Conservation (phyloP, 2,888 invertebrate genomes). For the Nomada ruficornis region DNA sequence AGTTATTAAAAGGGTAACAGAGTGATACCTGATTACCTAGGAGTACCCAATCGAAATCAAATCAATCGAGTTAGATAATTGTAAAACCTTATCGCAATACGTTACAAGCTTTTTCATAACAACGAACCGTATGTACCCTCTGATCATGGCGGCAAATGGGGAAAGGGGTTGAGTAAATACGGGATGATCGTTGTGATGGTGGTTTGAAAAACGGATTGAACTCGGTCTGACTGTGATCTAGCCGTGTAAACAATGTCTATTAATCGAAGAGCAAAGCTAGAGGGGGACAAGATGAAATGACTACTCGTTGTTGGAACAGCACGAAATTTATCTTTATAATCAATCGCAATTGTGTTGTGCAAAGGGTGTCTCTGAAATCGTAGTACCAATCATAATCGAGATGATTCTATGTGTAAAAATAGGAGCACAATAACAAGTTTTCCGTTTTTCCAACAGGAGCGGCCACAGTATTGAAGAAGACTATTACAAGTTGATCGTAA, state of each 20-base stretch:
- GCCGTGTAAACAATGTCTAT: constrained; percentile 80
- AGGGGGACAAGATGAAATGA: constrained; percentile 12
- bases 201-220: constrained; percentile 47
- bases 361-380: too few relatives aligned
- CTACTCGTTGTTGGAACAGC: constrained; percentile 6
- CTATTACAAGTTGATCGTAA: too few relatives aligned
- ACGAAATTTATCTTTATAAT: not conserved
- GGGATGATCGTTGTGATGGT: constrained; percentile 42
- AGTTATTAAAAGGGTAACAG: too few relatives aligned
- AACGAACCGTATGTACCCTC: not conserved
- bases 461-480: too few relatives aligned
- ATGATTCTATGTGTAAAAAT: too few relatives aligned
- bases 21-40: too few relatives aligned
- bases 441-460: too few relatives aligned
- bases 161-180: constrained; percentile 48
- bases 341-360: not conserved
- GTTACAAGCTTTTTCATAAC: not conserved
- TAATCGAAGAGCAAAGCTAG: constrained; percentile 72
- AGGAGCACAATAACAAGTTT: too few relatives aligned
- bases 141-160: constrained; percentile 9
- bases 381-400: too few relatives aligned
- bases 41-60: not conserved
- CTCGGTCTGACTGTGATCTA: constrained; percentile 54
- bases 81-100: constrained; percentile 15
- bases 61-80: constrained; percentile 17